Base-by-base conservation (phyloP, 2,888 invertebrate genomes). In the Tachina fera region DNA sequence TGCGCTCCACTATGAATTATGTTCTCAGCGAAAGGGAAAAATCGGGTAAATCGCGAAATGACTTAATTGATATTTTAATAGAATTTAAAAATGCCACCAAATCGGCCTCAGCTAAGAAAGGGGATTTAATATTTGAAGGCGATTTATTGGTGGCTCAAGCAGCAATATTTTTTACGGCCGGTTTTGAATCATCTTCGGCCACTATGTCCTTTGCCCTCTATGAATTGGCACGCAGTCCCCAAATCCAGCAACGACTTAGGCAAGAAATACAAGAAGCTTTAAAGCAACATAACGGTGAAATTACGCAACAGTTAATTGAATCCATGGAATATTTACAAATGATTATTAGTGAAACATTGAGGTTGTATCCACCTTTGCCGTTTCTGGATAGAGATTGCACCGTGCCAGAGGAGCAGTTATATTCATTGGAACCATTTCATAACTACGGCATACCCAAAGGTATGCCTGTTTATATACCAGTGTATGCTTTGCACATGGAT, bases 11-110 rank as follows among this genome's bases (percentile, higher is more conserved):
- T 14, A 92, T 94, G 22, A 92, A 92, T 89, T 91, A 92, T 41
- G 93, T 93, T 0, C 91, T 94, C 56, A 87, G 89, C 0, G 90
- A 92, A 19, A 90, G 94, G 1, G 91, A 93, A 67, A 88, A 90
- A 49, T 90, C 91, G 1, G 93, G 93, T 9, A 85, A 89, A 9
- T 91, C 87, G 1, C 90, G 94, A 31, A 91, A 93, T 53, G 94
- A 94, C 87, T 91, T 94, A 0, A 92, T 94, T 41, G 94, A 94
- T 86, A 90, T 93, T 16, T 89, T 94, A n/a, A 91, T 94, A 47
- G 93, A 94, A 45, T 89, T 94, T 41, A 93, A 91, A 79, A 89
- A 91, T 49, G 70, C 87, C n/a, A 86, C 88, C 1, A 88, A 87
- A 84, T 9, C 8, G 91, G 76, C 88, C 1, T 91, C 92, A 60